Percentiles rank a stretch among this genome's conserved stretches.
Conservation (phyloP, 2,888 invertebrate genomes). For the Troides aeacus region DNA sequence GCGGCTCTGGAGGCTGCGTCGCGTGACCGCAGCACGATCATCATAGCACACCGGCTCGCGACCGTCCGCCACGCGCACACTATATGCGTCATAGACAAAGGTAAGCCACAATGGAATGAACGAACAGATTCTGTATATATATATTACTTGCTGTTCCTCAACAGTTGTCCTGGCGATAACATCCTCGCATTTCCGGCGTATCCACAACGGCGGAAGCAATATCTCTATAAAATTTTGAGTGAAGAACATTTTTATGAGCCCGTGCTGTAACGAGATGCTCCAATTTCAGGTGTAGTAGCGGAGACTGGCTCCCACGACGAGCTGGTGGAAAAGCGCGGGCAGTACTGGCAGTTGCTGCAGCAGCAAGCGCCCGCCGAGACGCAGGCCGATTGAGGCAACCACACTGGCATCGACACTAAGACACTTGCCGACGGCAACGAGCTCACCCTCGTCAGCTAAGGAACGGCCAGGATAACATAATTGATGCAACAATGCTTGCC, state of each 20-base stretch:
- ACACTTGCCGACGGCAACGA: neutral
- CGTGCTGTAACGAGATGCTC: neutral
- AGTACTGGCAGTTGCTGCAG: constrained; percentile 62
- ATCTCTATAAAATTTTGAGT: no score
- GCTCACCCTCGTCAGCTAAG: neutral
- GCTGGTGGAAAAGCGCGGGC: constrained; percentile 53
- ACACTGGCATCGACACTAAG: neutral
- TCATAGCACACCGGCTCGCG: constrained; percentile 92
- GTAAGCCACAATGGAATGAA: constrained; percentile 48
- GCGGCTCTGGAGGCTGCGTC: constrained; percentile 89
- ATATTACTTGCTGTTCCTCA: no score
- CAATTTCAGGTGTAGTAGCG: constrained; percentile 56
- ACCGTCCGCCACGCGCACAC: constrained; percentile 89
- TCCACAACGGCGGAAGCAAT: no score
- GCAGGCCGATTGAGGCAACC: neutral
- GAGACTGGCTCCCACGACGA: constrained; percentile 67
- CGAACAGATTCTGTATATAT: no score
- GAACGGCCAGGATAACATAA: neutral
- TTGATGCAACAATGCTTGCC: neutral
- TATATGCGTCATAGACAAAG: constrained; percentile 90
- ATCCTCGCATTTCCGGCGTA: no score
- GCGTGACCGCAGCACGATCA: constrained; percentile 87
- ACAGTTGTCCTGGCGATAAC: no score
- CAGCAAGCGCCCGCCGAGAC: constrained; percentile 51
- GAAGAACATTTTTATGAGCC: no score